Evolutionary conservation across 92 coral and sea anemone species (phyloP), one percentile per base, ranked within the genome.

Genomic region (Porites evermanni): DNA sequence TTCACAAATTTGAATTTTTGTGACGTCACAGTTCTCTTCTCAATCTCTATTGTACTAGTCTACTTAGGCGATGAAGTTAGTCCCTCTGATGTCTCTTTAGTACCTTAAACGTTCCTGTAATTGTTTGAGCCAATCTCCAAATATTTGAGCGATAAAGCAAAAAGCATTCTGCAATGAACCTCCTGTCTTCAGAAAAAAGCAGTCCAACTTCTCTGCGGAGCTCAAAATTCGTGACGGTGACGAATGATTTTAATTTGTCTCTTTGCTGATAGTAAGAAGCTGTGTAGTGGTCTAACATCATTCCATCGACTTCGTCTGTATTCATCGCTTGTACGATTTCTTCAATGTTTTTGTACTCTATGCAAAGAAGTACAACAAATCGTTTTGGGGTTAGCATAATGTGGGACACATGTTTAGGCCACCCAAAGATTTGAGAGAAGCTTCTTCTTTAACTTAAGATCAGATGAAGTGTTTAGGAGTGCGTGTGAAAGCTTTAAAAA

Each of bases 211-310:
- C 81, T 10, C 81, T 29, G 5, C 21, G 56, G 1, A 77, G 29
- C n/a, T 77, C 81, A 29, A 77, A 47, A 11, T 60, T 59, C 32
- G 7, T 21, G 53, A 60, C 81, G 4, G 17, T 77, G 70, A 59
- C 38, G 14, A 77, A 23, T 17, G 70, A 77, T 64, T 60, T 77
- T 26, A 77, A 70, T 60, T 77, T 77, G 81, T 38, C 81, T 50
- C 52, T 61, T 44, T 24, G n/a, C 53, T 77, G 81, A 77, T 77
- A 77, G 17, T 59, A 64, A 44, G 81, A 77, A n/a, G 81, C 81
- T 6, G 70, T 60, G 53, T 77, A 77, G 58, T 9, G 69, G 23
- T 77, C 81, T 20, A 77, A 60, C 16, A 64, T 18, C 54, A 77
- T 24, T 7, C 81, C 81, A 18, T 60, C 81, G 3, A 77, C 26